Evolutionary conservation across 35 echinoderm and acorn worm species (phyloP), one percentile per base, ranked within the genome.

Genomic region (Apostichopus parvimensis): DNA sequence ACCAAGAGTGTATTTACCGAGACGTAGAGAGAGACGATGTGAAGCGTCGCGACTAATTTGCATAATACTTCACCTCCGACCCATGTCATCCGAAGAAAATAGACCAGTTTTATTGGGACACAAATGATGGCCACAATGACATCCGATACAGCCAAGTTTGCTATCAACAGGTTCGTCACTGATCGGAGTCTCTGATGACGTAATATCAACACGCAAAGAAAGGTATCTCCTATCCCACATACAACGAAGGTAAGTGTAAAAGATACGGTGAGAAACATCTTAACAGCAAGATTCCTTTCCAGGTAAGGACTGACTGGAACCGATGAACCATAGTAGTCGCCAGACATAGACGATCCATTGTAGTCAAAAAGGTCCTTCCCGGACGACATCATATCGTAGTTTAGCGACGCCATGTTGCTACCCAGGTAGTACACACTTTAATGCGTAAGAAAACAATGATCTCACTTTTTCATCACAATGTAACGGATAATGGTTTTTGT

Each of bases 151-250:
- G 97, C 97, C n/a, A 98, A 72, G 56, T 95, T 98, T 5, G 90
- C 97, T 26, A 98, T 98, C 78, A 98, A 77, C 2, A 98, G 72
- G 77, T 98, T 98, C 15, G 97, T 98, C n/a, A 98, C 94, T 20
- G 85, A 95, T 54, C 97, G 92, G 4, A 98, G 87, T 22, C 97
- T 53, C 72, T 94, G 94, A 53, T 94, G 92, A 21, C 84, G 91
- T 6, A 94, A 54, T 9, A 98, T 98, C 21, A 95, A 89, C 56
- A 98, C 92, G 73, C 90, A 92, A 6, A 98, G 87, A 23, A 98
- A 71, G 28, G 77, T 91, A 87, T 98, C 93, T 4, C 97, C 97
- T 57, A 98, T 18, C 15, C 97, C 97, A 53, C 94, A 98, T 6
- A 98, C 87, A 1, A 93, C 77, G 25, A 98, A 92, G 8, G 91